These are phyloP conservation scores for Meganola albula DNA, from an alignment of 2,888 invertebrate genomes.

Conservation along the genomic window DNA sequence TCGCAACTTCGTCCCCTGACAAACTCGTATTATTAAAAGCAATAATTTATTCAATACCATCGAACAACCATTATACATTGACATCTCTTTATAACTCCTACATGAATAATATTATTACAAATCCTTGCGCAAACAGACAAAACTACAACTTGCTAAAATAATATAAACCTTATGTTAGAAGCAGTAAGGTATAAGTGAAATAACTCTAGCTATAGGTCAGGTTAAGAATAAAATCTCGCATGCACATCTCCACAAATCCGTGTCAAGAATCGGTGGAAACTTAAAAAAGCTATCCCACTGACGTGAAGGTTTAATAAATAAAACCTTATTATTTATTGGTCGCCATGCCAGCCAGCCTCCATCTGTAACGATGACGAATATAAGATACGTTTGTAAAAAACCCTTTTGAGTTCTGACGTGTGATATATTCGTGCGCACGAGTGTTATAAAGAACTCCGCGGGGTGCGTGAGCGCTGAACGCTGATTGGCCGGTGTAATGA, in stretches of 20 bases:
- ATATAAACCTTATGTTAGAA: too few species aligned
- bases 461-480: constrained; percentile 61
- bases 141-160: constrained; percentile 33
- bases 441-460: constrained; percentile 68
- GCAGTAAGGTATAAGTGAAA: constrained; percentile 37
- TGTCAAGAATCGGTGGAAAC: constrained; percentile 53
- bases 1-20: constrained; percentile 28
- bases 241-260: constrained; percentile 69
- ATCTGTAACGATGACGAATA: constrained; percentile 74
- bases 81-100: constrained; percentile 51
- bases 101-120: constrained; percentile 62
- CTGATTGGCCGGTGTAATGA: constrained; percentile 66
- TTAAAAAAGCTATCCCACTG: constrained; percentile 48
- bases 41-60: constrained; percentile 30
- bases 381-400: constrained; percentile 69
- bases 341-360: constrained; percentile 44
- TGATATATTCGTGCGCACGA: constrained; percentile 67
- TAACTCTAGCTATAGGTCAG: constrained; percentile 33
- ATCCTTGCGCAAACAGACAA: constrained; percentile 39
- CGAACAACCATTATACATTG: constrained; percentile 39
- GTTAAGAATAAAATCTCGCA: constrained; percentile 42
- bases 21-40: constrained; percentile 29
- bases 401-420: constrained; percentile 64
- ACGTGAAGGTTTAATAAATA: constrained; percentile 57
- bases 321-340: constrained; percentile 67